phyloP scores from a whole-genome alignment of 2,797 vertebrate genomes.

The Cynopterus sphinx region DNA sequence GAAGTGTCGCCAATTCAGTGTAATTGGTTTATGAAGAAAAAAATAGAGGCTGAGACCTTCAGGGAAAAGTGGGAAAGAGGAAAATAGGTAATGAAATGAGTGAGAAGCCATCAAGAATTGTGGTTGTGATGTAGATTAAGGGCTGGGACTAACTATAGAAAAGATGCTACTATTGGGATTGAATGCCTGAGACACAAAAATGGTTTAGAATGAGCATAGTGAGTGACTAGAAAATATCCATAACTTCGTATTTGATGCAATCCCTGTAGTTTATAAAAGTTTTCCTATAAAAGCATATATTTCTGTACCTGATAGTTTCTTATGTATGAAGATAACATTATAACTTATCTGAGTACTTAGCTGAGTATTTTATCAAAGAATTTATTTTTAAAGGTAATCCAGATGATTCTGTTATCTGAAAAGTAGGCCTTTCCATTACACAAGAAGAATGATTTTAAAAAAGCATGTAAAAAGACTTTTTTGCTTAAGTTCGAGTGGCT shows the following conservation, averaged over 20 bases:
- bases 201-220: not conserved
- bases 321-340: not conserved
- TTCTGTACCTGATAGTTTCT: not conserved
- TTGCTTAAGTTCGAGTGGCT: constrained; percentile 68
- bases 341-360: not conserved
- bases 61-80: not conserved
- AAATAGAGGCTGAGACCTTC: not conserved
- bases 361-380: not conserved
- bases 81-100: not conserved
- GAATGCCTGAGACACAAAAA: not conserved
- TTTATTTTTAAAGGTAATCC: not conserved
- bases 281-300: not conserved
- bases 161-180: not conserved
- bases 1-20: not conserved
- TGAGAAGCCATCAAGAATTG: not conserved
- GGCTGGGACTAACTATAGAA: not conserved
- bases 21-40: not conserved
- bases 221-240: not conserved
- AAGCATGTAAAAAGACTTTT: not conserved
- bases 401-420: not conserved
- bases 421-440: not conserved
- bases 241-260: not conserved
- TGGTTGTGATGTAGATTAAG: not conserved
- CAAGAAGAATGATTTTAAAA: constrained; percentile 54
- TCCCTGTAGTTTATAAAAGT: not conserved